These are phyloP conservation scores for Parnassius glacialis DNA, from an alignment of 2,888 invertebrate genomes.

Conservation along the genomic window DNA sequence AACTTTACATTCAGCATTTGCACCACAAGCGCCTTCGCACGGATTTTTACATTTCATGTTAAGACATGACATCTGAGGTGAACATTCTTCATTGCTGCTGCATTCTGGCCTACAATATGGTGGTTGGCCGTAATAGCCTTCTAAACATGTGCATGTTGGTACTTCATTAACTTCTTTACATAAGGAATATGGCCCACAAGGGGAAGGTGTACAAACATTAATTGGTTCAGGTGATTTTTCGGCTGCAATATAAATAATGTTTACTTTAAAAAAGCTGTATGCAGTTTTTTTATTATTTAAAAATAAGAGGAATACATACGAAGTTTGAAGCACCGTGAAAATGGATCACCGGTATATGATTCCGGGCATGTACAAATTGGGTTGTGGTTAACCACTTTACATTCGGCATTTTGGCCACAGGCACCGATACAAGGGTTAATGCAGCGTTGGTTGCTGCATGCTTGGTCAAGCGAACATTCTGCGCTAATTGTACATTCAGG, in stretches of 20 bases:
- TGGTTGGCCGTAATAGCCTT: constrained; percentile 85
- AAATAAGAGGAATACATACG: constrained; percentile 59
- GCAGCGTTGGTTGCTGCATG: constrained; percentile 87
- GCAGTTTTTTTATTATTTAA: constrained; percentile 10
- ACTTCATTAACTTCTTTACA: constrained; percentile 85
- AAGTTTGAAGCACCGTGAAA: constrained; percentile 79
- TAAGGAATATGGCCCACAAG: constrained; percentile 89
- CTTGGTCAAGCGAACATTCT: constrained; percentile 86
- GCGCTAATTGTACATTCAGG: constrained; percentile 87
- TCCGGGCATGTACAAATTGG: constrained; percentile 86
- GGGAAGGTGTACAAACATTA: constrained; percentile 88
- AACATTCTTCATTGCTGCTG: constrained; percentile 87
- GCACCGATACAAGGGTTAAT: constrained; percentile 87
- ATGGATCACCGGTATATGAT: constrained; percentile 84
- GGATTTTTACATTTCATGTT: constrained; percentile 89
- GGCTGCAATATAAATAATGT: constrained; percentile 53
- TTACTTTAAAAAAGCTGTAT: constrained; percentile 1
- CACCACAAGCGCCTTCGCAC: constrained; percentile 86
- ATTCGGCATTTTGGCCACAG: constrained; percentile 86
- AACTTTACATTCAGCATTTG: constrained; percentile 87
- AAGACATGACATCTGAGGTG: constrained; percentile 84
- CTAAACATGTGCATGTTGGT: constrained; percentile 88
- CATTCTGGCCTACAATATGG: constrained; percentile 91
- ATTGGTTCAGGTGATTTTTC: constrained; percentile 70
- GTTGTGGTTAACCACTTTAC: constrained; percentile 88